Evolutionary conservation across 1,140 invertebrate genomes (phyloP), one percentile per base, ranked within the genome.

Genomic region (Dufourea novaeangliae): DNA sequence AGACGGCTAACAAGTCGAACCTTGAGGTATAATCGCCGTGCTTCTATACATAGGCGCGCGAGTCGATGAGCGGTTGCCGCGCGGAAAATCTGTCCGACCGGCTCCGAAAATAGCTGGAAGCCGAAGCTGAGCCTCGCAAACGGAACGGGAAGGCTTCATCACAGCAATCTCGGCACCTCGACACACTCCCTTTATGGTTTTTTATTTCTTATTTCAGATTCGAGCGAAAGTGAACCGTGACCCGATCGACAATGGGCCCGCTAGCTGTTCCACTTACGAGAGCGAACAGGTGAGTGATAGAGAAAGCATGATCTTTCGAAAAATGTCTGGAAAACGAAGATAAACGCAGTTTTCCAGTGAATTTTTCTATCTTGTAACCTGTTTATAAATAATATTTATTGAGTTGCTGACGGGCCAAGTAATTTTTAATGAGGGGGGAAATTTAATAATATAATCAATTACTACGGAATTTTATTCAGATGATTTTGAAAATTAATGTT

Each of bases 241-340:
- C 50, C 78, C 87, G 41, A 74, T 85, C 64, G 83, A 85, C 25
- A 82, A 79, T 62, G 82, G 79, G 66, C 76, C 85, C 5, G 44
- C 22, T 64, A 59, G 70, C 59, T 77, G 79, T 52, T 67, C 80
- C 27, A 84, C 62, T 74, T 84, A 79, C 74, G 87, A 88, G 39
- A 88, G 82, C 79, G 87, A 89, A 57, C 87, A 84, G 81, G 88
- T 89, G 61, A 87, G 88, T 72, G n/a, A n/a, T n/a, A n/a, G n/a
- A n/a, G n/a, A n/a, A n/a, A n/a, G n/a, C n/a, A n/a, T n/a, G n/a
- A 11, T 62, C 34, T 61, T 71, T 66, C 62, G 8, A 8, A 37
- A 37, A 37, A 5, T 5, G 3, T 3, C 34, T 37, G 3, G 34
- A 37, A 37, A 37, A 37, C n/a, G n/a, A n/a, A n/a, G n/a, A n/a